These are phyloP conservation scores for Mustela lutreola DNA, from an alignment of 2,113 vertebrate genomes.

Conservation along the genomic window DNA sequence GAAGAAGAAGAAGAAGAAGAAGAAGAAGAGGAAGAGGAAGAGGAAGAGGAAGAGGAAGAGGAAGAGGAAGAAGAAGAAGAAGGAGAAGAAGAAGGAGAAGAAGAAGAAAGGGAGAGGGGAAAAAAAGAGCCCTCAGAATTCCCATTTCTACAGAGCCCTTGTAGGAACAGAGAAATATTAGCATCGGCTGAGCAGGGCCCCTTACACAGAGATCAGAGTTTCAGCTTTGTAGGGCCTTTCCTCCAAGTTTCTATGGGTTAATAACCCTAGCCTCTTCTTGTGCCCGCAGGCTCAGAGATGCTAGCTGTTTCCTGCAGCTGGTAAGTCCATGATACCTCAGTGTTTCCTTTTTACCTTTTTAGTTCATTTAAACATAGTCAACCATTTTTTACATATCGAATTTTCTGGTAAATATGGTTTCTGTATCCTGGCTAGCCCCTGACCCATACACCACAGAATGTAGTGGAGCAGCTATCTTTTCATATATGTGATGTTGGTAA, in stretches of 20 bases:
- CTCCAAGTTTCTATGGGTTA: background rate
- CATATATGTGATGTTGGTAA: background rate
- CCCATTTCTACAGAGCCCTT: background rate
- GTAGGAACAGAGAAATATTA: background rate
- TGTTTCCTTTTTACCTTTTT: background rate
- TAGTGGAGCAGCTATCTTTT: background rate
- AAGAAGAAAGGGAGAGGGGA: no score
- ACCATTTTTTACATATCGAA: background rate
- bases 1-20: fast-evolving
- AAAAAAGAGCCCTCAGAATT: background rate
- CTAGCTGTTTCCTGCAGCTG: background rate
- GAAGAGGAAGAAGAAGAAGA: no score
- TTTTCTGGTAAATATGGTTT: constrained; percentile 23
- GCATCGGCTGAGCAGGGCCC: background rate
- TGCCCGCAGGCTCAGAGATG: background rate
- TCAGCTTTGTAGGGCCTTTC: background rate
- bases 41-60: no score
- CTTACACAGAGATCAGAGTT: background rate
- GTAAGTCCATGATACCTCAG: background rate
- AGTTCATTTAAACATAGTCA: background rate
- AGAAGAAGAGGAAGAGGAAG: no score
- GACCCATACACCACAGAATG: background rate
- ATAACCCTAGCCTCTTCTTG: background rate
- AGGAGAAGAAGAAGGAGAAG: no score
- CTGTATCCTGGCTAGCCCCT: background rate